phyloP scores from a whole-genome alignment of 2,797 vertebrate species.

The Artibeus jamaicensis region DNA sequence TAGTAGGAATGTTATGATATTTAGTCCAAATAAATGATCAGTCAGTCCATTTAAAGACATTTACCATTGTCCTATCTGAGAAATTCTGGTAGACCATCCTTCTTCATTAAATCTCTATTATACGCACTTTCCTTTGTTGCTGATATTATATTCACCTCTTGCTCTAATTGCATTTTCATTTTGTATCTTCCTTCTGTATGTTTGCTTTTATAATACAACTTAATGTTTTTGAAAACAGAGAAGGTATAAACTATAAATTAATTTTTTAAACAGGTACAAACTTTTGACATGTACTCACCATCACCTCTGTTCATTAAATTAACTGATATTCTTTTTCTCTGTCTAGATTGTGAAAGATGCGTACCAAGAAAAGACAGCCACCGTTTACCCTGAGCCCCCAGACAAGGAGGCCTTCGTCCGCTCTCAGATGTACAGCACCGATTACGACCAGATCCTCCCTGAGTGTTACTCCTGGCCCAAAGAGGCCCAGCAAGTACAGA shows the following conservation, averaged over 20 bases:
- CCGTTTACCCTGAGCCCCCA: constrained; percentile 90
- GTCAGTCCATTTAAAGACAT: not conserved
- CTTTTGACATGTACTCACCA: not conserved
- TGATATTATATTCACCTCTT: not conserved
- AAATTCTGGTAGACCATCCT: not conserved
- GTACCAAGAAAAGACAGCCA: constrained; percentile 89
- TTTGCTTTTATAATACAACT: not conserved
- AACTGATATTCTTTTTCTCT: constrained; percentile 34
- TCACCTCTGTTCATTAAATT: constrained; percentile 12
- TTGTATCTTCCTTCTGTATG: not conserved
- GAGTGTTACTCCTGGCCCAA: constrained; percentile 94
- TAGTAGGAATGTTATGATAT: not conserved
- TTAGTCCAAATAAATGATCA: not conserved
- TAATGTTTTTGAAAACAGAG: not conserved
- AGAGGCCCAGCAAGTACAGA: constrained; percentile 89
- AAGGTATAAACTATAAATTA: not conserved
- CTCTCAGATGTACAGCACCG: constrained; percentile 89
- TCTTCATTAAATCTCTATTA: not conserved
- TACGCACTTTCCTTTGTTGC: not conserved
- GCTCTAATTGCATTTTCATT: not conserved
- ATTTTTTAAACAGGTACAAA: constrained; percentile 34
- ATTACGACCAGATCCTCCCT: constrained; percentile 90
- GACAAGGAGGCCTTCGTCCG: constrained; percentile 90
- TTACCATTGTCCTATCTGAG: not conserved
- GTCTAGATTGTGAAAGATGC: constrained; percentile 92